phyloP scores from a whole-genome alignment of 2,797 vertebrate species.

The Coregonus sp. region DNA sequence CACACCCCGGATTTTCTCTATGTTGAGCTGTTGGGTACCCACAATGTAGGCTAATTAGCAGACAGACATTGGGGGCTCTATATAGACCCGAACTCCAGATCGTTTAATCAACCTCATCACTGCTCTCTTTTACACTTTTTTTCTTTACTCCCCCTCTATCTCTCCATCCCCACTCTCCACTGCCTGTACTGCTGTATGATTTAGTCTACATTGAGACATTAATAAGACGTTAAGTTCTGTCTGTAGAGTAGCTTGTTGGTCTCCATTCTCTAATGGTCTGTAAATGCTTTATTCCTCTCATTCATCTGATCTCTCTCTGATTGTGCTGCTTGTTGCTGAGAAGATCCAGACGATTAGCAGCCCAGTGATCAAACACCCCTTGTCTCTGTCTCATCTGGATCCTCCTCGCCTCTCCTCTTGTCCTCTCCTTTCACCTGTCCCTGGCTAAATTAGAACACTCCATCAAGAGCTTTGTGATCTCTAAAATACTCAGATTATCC shows the following conservation, averaged over 20 bases:
- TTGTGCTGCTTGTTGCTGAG: neutral
- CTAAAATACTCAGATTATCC: no score
- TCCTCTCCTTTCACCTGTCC: neutral
- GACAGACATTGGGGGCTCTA: no score
- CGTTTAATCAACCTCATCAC: conserved; percentile 21
- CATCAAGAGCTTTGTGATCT: conserved; percentile 5
- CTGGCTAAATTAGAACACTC: conserved; percentile 12
- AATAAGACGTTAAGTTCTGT: neutral
- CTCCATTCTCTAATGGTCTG: neutral
- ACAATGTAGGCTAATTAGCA: neutral
- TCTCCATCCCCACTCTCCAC: neutral
- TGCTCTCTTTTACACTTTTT: no score
- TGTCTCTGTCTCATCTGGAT: neutral
- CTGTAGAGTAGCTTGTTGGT: neutral
- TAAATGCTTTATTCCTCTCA: neutral
- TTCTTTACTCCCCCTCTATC: neutral
- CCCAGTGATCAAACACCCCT: neutral
- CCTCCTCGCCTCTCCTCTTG: neutral
- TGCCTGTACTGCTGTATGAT: neutral
- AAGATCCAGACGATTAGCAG: neutral
- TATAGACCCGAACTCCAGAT: neutral
- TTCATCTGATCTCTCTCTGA: neutral
- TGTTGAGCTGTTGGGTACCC: no score
- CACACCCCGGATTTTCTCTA: no score
- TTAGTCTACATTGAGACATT: neutral